Conservation (phyloP, 2,797 vertebrate species). For the Paguma larvata region DNA sequence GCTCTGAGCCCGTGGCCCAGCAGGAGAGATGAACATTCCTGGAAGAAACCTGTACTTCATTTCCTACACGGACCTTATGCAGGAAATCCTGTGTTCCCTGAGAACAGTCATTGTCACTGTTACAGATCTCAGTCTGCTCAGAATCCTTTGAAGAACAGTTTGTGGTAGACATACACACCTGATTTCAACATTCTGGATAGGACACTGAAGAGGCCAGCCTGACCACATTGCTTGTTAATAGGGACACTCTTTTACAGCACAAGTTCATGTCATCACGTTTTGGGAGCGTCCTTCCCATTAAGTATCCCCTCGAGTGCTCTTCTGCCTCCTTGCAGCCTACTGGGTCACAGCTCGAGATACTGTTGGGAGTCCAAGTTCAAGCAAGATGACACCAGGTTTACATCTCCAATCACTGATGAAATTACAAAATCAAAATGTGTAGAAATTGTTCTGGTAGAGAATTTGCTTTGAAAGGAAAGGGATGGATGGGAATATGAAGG, state of each 20-base stretch:
- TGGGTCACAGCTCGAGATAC: not conserved
- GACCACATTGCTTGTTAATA: not conserved
- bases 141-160: not conserved
- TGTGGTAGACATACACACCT: not conserved
- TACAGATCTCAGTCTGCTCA: not conserved
- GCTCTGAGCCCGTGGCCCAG: not conserved
- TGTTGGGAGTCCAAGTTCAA: not conserved
- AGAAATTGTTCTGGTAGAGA: slow-evolving; percentile 37
- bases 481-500: slow-evolving; percentile 18
- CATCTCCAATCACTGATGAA: slow-evolving; percentile 35
- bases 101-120: not conserved
- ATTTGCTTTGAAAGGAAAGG: slow-evolving; percentile 64
- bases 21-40: not conserved
- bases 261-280: not conserved
- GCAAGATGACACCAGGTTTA: not conserved
- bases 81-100: not conserved
- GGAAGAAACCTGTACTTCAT: not conserved
- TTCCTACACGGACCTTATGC: not conserved
- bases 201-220: not conserved
- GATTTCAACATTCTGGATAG: not conserved
- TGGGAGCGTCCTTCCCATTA: not conserved
- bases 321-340: not conserved
- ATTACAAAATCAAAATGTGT: slow-evolving; percentile 64
- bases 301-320: not conserved
- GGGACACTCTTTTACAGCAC: not conserved